Evolutionary conservation across 2,888 invertebrate genomes (phyloP).

Genomic region (Tachina fera): DNA sequence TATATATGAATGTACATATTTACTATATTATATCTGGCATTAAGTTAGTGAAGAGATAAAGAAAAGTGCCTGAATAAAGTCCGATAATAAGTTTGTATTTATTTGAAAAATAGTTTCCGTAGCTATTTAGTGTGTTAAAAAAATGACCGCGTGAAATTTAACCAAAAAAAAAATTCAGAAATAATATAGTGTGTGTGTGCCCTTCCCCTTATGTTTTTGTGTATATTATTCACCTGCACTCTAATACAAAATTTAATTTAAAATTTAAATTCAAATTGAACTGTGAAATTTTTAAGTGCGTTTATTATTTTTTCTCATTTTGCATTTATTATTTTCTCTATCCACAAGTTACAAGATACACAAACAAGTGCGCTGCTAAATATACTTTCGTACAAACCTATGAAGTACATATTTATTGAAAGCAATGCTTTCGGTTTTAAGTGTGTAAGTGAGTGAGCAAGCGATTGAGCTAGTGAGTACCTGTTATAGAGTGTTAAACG

Average conservation of each 20-base stretch:
- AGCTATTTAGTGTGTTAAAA: constrained; percentile 5
- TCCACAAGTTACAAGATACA: constrained; percentile 43
- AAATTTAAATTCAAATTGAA: constrained; percentile 24
- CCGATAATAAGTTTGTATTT: constrained; percentile 26
- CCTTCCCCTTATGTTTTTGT: constrained; percentile 4
- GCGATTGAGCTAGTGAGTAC: constrained; percentile 22
- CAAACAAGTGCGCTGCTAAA: constrained; percentile 52
- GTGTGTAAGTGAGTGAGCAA: constrained; percentile 17
- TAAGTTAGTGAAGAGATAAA: constrained; percentile 28
- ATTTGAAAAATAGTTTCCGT: constrained; percentile 23
- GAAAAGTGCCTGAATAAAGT: constrained; percentile 38
- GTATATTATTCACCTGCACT: not conserved
- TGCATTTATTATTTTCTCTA: constrained; percentile 25
- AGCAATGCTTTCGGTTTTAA: constrained; percentile 3
- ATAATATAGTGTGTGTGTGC: not conserved
- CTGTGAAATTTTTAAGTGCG: constrained; percentile 10
- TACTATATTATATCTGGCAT: constrained; percentile 10
- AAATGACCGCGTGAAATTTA: constrained; percentile 39
- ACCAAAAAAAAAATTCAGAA: not conserved
- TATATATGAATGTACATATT: not conserved
- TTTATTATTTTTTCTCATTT: constrained; percentile 28
- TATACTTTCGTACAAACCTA: not conserved
- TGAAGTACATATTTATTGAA: constrained; percentile 22
- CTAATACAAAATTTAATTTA: constrained; percentile 8
- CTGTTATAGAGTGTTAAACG: constrained; percentile 61